Base-by-base conservation (phyloP, 2,113 vertebrate genomes). In the Passer domesticus region DNA sequence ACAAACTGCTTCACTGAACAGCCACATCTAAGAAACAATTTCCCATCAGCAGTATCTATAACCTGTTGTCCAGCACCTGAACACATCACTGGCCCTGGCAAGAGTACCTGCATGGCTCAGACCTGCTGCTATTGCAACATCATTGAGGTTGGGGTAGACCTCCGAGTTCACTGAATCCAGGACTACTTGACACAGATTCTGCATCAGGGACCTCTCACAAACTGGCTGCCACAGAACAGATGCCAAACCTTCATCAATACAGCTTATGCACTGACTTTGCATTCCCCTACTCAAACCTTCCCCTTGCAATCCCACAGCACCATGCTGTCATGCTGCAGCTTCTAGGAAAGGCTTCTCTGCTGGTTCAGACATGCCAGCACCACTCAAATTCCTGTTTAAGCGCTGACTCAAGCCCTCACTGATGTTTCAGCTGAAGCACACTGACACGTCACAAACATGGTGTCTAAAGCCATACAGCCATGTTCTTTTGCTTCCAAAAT, bases 191-290 rank as follows among this genome's bases (percentile, higher is more conserved):
- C 8, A n/a, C 6, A 35, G 35, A 22, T 4, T 39, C 43, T 7
- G 6, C 58, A 73, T 3, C 25, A 64, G 55, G 47, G 49, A 19
- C 25, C 28, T 41, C 46, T 23, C 28, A 11, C 4, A 6, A 7
- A 60, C 23, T 5, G 3, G 23, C 53, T 76, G 37, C 2, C 3
- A 24, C 27, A 17, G 0, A 8, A 22, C 0, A 18, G 53, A 31
- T 5, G 60, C 31, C 56, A 73, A 76, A 3, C 6, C 33, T n/a
- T 21, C 43, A 52, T 3, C 37, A 10, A 8, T 4, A 28, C 0
- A 39, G 27, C 39, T 46, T 6, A 25, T 2, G 23, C 39, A 58
- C 13, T 16, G 31, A 24, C 76, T 53, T 1, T 5, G 14, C 47
- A 27, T 8, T 13, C 35, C 41, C 18, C 5, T 31, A 7, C 13